Percentiles rank a stretch among this genome's conserved stretches.
Evolutionary conservation across 2,888 invertebrate species (phyloP).

Genomic region (Hyppa rectilinea): DNA sequence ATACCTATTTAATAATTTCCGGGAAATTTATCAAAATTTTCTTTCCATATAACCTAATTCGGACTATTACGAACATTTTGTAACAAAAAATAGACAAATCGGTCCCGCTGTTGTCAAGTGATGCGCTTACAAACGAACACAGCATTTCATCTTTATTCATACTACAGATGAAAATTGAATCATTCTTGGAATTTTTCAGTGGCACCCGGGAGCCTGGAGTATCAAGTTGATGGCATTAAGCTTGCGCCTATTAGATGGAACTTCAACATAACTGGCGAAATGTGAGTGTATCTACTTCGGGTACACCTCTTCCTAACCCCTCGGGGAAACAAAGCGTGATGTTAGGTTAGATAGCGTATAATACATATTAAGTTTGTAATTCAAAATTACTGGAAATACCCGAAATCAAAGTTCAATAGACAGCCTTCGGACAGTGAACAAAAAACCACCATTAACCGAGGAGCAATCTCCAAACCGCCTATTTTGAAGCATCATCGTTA

Average conservation of each 20-base stretch:
- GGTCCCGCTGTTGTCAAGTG: not conserved
- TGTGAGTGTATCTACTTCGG: too few species aligned
- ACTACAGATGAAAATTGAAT: too few species aligned
- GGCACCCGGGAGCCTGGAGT: too few species aligned
- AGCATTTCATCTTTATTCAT: not conserved
- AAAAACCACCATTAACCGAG: not conserved
- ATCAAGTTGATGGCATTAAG: too few species aligned
- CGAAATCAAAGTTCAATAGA: conserved; percentile 5
- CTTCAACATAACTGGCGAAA: too few species aligned
- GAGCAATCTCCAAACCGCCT: not conserved
- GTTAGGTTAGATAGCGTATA: too few species aligned
- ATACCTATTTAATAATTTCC: not conserved
- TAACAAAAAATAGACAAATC: not conserved
- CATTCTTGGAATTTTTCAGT: too few species aligned
- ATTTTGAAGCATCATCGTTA: not conserved
- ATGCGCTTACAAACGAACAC: not conserved
- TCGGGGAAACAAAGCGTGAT: too few species aligned
- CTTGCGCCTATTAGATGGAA: too few species aligned
- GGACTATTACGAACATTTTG: not conserved
- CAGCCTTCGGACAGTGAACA: conserved; percentile 7
- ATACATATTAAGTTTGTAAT: not conserved
- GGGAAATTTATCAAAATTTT: not conserved
- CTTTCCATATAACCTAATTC: not conserved
- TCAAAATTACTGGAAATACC: not conserved
- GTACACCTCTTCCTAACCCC: too few species aligned